A percentile compares a stretch with the other conserved stretches of the same genome.
Conservation (phyloP, 2,113 vertebrate genomes). For the Chauna torquata region DNA sequence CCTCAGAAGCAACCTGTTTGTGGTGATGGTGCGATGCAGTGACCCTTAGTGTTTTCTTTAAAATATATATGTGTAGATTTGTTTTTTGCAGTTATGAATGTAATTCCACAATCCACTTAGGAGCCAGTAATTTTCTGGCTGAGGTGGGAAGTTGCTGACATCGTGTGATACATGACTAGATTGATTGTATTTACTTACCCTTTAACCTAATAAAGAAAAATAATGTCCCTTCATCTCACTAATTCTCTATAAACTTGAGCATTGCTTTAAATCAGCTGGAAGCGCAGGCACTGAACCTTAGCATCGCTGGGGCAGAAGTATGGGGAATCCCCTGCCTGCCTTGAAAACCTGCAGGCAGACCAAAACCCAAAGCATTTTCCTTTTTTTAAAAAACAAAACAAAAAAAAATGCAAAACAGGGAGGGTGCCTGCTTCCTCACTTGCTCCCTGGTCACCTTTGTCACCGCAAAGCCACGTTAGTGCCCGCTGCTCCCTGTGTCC, state of each 20-base stretch:
- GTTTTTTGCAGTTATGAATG: conserved; percentile 41
- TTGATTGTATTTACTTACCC: conserved; percentile 73
- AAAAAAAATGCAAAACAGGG: no score
- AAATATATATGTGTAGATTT: conserved; percentile 15
- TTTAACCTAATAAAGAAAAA: conserved; percentile 73
- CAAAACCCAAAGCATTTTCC: no score
- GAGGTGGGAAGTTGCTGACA: conserved; percentile 72
- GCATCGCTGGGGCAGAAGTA: background rate
- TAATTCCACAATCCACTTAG: conserved; percentile 63
- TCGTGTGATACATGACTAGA: conserved; percentile 67
- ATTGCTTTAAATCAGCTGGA: conserved; percentile 43
- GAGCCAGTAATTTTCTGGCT: conserved; percentile 60
- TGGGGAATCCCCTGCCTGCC: background rate
- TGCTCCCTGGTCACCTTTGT: background rate
- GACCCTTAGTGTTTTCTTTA: conserved; percentile 36
- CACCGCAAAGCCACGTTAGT: background rate
- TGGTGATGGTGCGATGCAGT: background rate
- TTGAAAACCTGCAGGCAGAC: background rate
- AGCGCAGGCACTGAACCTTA: background rate
- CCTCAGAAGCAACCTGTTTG: background rate
- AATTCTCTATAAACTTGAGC: conserved; percentile 30
- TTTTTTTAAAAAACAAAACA: background rate
- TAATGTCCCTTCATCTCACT: conserved; percentile 38
- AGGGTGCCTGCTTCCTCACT: background rate
- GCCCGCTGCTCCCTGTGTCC: background rate